Evolutionary conservation across 1,140 invertebrate species (phyloP).

Genomic region (Plectrocnemia conspersa): DNA sequence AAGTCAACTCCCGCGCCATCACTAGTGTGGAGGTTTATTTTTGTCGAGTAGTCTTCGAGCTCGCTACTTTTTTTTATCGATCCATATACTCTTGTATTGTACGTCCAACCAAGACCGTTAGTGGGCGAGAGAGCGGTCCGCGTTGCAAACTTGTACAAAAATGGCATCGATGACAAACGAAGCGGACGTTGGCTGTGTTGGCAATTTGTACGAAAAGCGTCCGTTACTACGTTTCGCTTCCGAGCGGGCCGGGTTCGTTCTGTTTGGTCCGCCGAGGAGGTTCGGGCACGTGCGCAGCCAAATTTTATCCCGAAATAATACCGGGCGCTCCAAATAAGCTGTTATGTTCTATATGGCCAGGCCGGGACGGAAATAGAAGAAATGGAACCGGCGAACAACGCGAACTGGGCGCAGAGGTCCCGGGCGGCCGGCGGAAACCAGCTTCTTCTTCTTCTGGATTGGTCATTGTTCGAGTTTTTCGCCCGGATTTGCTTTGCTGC

Average conservation of each 20-base stretch:
- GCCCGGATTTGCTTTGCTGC: no score
- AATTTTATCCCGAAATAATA: conserved; percentile 24
- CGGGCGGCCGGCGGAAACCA: no score
- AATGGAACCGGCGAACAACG: conserved; percentile 7
- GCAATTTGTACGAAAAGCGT: not conserved
- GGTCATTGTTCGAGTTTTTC: no score
- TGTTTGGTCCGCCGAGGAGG: conserved; percentile 1
- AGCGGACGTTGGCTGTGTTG: conserved; percentile 9
- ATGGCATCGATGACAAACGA: conserved; percentile 19
- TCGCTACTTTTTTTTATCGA: conserved; percentile 4
- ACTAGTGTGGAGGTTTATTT: conserved; percentile 1
- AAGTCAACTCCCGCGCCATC: conserved; percentile 6
- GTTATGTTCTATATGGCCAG: conserved; percentile 24
- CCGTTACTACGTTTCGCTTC: not conserved
- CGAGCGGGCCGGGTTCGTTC: not conserved
- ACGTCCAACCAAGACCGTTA: conserved; percentile 6
- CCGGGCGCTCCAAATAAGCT: conserved; percentile 21
- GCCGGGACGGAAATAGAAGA: conserved; percentile 25
- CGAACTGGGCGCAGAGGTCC: no score
- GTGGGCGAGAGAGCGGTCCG: conserved; percentile 11
- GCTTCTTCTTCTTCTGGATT: no score
- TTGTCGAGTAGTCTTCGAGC: no score
- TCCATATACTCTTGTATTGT: no score
- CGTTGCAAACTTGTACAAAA: conserved; percentile 8
- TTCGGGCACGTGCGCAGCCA: conserved; percentile 17